phyloP scores from a whole-genome alignment of 2,888 invertebrate genomes.

The Zaprionus obscuricornis region DNA sequence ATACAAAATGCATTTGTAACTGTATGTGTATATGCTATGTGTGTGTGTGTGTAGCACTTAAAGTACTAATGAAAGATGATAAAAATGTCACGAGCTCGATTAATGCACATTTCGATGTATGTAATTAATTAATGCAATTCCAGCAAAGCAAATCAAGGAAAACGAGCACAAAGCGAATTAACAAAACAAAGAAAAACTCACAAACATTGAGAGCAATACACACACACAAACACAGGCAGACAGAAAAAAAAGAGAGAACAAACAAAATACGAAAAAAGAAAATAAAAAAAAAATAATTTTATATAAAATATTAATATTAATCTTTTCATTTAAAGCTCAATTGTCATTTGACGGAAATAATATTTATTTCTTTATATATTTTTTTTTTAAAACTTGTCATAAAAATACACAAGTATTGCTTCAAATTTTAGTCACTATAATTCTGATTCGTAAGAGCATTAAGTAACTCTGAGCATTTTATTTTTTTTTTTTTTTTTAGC shows the following conservation, averaged over 20 bases:
- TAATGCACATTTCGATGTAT: slow-evolving; percentile 63
- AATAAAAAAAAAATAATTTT: not conserved
- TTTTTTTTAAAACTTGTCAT: too few species aligned
- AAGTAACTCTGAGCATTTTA: slow-evolving; percentile 33
- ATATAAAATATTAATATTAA: slow-evolving; percentile 38
- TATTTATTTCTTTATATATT: not conserved
- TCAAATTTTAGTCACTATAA: slow-evolving; percentile 13
- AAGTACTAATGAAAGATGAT: slow-evolving; percentile 51
- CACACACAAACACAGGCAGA: too few species aligned
- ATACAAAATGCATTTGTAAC: slow-evolving; percentile 1
- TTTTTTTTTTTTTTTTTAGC: slow-evolving; percentile 24
- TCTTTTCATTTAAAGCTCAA: slow-evolving; percentile 44
- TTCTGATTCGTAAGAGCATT: too few species aligned
- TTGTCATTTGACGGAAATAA: slow-evolving; percentile 43
- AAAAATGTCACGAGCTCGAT: slow-evolving; percentile 72
- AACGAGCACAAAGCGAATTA: slow-evolving; percentile 35
- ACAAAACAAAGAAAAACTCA: slow-evolving; percentile 21
- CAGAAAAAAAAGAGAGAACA: too few species aligned
- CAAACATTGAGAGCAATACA: slow-evolving; percentile 8
- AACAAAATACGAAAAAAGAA: slow-evolving; percentile 23
- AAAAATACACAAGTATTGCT: too few species aligned
- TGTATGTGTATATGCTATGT: slow-evolving; percentile 1
- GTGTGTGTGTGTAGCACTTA: slow-evolving; percentile 17
- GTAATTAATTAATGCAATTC: slow-evolving; percentile 72
- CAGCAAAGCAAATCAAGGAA: slow-evolving; percentile 39